Evolutionary conservation across 1,140 invertebrate species (phyloP).

Genomic region (Meteorus sp.): DNA sequence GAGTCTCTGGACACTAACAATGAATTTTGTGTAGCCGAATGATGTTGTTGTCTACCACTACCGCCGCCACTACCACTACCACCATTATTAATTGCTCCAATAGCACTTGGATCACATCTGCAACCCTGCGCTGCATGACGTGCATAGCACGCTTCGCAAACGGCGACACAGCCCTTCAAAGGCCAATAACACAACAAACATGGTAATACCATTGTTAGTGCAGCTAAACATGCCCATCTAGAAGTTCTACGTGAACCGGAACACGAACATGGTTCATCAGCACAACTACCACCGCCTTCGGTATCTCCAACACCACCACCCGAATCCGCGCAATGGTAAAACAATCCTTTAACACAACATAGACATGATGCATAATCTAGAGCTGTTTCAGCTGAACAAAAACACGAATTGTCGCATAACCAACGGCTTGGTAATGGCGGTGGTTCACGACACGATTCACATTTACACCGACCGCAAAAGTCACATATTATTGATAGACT

Average conservation of each 20-base stretch:
- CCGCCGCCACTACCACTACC: conserved; percentile 65
- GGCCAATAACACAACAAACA: conserved; percentile 93
- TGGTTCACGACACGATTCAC: conserved; percentile 83
- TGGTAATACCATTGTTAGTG: conserved; percentile 78
- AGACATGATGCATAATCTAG: conserved; percentile 89
- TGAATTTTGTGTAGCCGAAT: too few species aligned
- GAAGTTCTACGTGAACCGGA: conserved; percentile 68
- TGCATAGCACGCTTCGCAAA: conserved; percentile 81
- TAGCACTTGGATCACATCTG: conserved; percentile 63
- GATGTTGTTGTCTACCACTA: conserved; percentile 59
- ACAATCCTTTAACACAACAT: conserved; percentile 89
- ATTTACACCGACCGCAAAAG: conserved; percentile 82
- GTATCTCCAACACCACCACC: conserved; percentile 66
- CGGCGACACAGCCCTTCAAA: conserved; percentile 75
- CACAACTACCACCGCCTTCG: conserved; percentile 65
- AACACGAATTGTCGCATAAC: conserved; percentile 84
- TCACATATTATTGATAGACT: conserved; percentile 76
- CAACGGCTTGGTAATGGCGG: conserved; percentile 81
- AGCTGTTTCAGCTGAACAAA: conserved; percentile 81
- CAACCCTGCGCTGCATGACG: conserved; percentile 74
- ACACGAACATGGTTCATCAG: conserved; percentile 86
- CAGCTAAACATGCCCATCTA: conserved; percentile 83
- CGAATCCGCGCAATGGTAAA: conserved; percentile 86
- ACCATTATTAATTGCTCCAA: too few species aligned
- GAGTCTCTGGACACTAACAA: conserved; percentile 48